Evolutionary conservation across 2,113 vertebrate species (phyloP), one percentile per base, ranked within the genome.

Genomic region (Hiodon tergisus): DNA sequence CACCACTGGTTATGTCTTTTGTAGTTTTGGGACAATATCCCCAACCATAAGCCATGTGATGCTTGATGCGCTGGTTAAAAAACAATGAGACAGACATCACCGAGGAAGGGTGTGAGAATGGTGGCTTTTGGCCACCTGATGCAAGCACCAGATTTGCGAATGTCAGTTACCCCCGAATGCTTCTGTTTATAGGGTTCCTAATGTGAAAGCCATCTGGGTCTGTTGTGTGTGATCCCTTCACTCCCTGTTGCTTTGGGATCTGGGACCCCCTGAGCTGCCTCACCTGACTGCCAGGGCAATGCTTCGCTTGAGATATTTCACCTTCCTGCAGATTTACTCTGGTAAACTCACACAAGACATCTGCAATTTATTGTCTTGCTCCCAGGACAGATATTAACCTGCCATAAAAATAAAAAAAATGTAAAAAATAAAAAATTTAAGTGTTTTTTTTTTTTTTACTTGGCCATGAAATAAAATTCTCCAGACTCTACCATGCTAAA

Each of bases 121-220:
- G 73, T 75, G n/a, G 75, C 75, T 54, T 78, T 78, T 81, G 67
- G 79, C 70, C 71, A 47, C 62, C 59, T 76, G 47, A 59, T 61
- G 67, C 71, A 77, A 74, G 78, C 71, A 77, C 62, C 67, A 74
- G 74, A 76, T 71, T 71, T 66, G 47, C 55, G 4, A 69, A 48
- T 50, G 31, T 11, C 9, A 47, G 47, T 3, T 51, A 53, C 73
- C 53, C 74, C 60, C 31, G 4, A 46, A 53, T 63, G 62, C 6
- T 63, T 69, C 48, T 59, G 2, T 58, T 71, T 75, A 52, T 59
- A 71, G 61, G 17, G 67, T 53, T 46, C 9, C 53, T 66, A 66
- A 78, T 78, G 59, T 66, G 10, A 65, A 75, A 78, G 67, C 76
- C 76, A 73, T 68, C 16, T 74, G 71, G 10, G 14, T 17, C 16